phyloP scores from a whole-genome alignment of 2,888 invertebrate genomes.

The Ochlodes sylvanus region DNA sequence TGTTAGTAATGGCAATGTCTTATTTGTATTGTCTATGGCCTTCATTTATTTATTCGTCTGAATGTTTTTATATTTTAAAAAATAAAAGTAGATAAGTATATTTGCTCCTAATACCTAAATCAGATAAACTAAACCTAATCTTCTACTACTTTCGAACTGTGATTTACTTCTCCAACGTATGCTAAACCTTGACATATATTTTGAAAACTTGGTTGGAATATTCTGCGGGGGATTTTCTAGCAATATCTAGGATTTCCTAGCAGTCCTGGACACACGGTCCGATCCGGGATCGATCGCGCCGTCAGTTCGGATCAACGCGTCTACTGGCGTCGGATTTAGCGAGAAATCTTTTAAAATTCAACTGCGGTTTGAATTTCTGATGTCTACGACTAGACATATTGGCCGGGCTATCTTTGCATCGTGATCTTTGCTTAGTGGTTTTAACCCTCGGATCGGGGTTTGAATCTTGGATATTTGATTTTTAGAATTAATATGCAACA shows the following conservation, averaged over 20 bases:
- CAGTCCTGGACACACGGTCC: conserved; percentile 50
- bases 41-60: too few relatives aligned
- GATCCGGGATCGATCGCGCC: conserved; percentile 64
- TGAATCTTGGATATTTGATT: too few relatives aligned
- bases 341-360: conserved; percentile 66
- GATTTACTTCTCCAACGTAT: background rate
- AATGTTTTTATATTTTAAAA: too few relatives aligned
- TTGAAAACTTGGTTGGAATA: background rate
- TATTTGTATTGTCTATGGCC: too few relatives aligned
- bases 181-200: conserved; percentile 1
- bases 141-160: background rate
- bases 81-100: too few relatives aligned
- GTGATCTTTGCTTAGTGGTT: background rate
- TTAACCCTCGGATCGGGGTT: too few relatives aligned
- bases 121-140: too few relatives aligned
- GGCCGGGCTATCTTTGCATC: conserved; percentile 16
- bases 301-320: conserved; percentile 52
- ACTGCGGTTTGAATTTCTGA: conserved; percentile 51
- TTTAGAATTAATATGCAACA: too few relatives aligned
- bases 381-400: conserved; percentile 37
- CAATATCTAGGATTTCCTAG: background rate
- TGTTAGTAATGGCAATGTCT: too few relatives aligned
- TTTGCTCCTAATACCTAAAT: too few relatives aligned
- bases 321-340: conserved; percentile 56
- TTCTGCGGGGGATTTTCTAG: conserved; percentile 39